These are phyloP conservation scores for Hypocryptadius cinnamomeus DNA, from an alignment of 2,113 vertebrate genomes.

Conservation along the genomic window DNA sequence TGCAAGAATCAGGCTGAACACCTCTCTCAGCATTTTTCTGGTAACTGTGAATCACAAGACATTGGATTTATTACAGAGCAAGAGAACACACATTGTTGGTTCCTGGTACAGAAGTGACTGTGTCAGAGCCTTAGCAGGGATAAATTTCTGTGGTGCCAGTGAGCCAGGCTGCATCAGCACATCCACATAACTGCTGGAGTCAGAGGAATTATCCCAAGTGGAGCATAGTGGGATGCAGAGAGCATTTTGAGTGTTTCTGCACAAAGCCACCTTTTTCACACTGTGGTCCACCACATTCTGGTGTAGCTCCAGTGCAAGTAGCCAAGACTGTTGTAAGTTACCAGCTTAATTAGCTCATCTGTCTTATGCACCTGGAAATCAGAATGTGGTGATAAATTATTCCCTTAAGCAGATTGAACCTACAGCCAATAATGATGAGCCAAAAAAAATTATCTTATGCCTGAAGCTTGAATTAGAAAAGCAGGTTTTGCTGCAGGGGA, in stretches of 20 bases:
- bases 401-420: not conserved
- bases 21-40: not conserved
- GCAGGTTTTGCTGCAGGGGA: not conserved
- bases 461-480: not conserved
- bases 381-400: not conserved
- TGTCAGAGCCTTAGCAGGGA: not conserved
- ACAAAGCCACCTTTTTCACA: not conserved
- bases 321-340: not conserved
- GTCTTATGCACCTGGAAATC: not conserved
- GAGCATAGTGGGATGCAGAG: not conserved
- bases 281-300: not conserved
- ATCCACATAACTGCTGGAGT: not conserved
- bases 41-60: not conserved
- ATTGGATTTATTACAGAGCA: not conserved
- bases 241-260: not conserved
- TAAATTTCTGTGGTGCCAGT: not conserved
- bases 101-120: not conserved
- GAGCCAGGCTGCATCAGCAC: not conserved
- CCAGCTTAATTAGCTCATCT: not conserved
- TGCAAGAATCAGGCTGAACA: not conserved
- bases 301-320: not conserved
- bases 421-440: not conserved
- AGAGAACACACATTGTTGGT: not conserved
- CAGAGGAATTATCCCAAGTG: not conserved
- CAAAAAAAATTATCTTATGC: not conserved